Evolutionary conservation across 2,113 vertebrate genomes (phyloP), one percentile per base, ranked within the genome.

Genomic region (Tychaedon coryphoeus): DNA sequence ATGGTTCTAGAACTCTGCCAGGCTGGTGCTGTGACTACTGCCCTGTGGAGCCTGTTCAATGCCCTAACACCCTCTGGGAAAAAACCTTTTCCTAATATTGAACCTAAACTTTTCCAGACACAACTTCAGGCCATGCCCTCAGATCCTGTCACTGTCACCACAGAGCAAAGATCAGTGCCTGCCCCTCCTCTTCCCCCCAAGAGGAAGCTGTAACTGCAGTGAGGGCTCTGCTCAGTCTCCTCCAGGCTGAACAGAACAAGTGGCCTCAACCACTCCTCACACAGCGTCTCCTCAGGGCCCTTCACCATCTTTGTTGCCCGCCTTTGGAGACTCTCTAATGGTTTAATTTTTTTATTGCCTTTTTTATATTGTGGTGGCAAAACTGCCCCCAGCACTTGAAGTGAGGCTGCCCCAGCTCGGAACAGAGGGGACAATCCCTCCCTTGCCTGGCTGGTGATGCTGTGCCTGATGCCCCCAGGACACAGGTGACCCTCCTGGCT

Each of bases 391-490:
- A 57, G 34, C 3, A 42, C 34, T 50, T 0, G 0, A 34, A 16
- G 7, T 31, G 29, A 66, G 16, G 19, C 51, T 0, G 1, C 5
- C 16, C 10, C 60, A 65, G 4, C 1, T 23, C 48, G 65, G 60
- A 40, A 58, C 40, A 48, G 40, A 54, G n/a, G 0, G 56, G 19
- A 34, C 51, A 65, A 16, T 66, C 12, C 50, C 10, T 57, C 29
- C 10, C 51, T 19, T 16, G 42, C 19, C 29, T 0, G 0, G 42
- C 50, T n/a, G 58, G 14, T 0, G 0, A 12, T 48, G 50, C n/a
- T 56, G 42, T 3, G 6, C 61, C 82, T 31, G 61, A 25, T 34
- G 19, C 2, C 43, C n/a, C 7, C 51, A 14, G 50, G 34, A 84
- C n/a, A 64, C 0, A 1, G 3, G 2, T 14, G 67, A 38, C 22